These are phyloP conservation scores for Oncorhynchus gorbuscha DNA, from an alignment of 2,113 vertebrate genomes.

Conservation along the genomic window DNA sequence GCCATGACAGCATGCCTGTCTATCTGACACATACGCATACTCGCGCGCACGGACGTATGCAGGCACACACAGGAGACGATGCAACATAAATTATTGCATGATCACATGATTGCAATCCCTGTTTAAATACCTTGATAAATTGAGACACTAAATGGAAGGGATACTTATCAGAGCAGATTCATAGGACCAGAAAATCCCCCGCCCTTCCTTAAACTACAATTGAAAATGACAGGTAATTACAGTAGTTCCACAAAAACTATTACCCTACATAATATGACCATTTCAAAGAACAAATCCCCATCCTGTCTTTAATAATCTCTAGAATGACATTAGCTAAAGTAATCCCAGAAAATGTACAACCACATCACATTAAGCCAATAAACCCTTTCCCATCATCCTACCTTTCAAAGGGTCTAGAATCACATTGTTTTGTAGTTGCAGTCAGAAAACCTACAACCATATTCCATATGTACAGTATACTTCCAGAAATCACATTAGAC, in stretches of 20 bases:
- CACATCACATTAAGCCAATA: not conserved
- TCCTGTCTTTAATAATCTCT: not conserved
- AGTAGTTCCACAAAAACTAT: no score
- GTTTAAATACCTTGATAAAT: no score
- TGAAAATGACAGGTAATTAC: no score
- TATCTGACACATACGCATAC: slow-evolving; percentile 6
- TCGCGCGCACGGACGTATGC: slow-evolving; percentile 10
- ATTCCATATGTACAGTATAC: no score
- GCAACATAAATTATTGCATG: not conserved
- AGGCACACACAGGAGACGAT: not conserved
- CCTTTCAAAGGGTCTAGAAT: no score
- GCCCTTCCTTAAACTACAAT: no score
- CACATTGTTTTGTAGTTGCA: no score
- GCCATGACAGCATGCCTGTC: no score
- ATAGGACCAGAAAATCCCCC: not conserved
- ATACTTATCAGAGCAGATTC: not conserved
- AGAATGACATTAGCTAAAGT: not conserved
- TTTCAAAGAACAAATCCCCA: not conserved
- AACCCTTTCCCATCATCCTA: no score
- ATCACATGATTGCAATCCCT: not conserved
- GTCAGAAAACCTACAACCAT: no score
- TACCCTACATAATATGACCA: no score
- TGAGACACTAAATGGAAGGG: not conserved
- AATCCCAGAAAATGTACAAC: not conserved
- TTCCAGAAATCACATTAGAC: not conserved